Base-by-base conservation (phyloP, 2,888 invertebrate species). In the Catocala sponsa region DNA sequence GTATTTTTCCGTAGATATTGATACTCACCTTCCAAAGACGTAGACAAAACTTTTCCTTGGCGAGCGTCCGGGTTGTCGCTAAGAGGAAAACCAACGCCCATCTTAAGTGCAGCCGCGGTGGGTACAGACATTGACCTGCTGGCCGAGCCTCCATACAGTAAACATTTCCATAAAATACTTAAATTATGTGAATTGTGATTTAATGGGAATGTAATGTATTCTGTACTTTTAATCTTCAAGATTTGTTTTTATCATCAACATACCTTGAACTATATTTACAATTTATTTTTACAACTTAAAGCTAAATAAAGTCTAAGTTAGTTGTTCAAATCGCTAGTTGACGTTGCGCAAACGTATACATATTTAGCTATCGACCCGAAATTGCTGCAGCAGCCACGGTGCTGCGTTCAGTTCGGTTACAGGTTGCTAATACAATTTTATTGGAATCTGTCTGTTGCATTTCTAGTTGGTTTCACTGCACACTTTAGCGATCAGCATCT, bases 61-160 rank as follows among this genome's bases (percentile, higher is more conserved):
- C 96, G 96, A 78, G 96, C 96, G 92, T 97, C 96, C 61, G 96
- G 96, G 76, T 96, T 95, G 91, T 96, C 96, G 82, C 95, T 96
- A 82, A 97, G 94, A 74, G 97, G 97, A 94, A 97, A 97, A 69
- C 97, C 97, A 74, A 97, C 97, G 73, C 97, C 97, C 97, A 97
- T 97, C 95, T 98, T 98, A 73, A 97, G 94, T 61, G 97, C 97
- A 55, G 97, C 97, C 72, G 97, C 97, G 55, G 97, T 97, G 59
- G 97, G 97, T 63, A 96, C 95, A 71, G 97, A 96, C 83, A 97
- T 97, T 83, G 96, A 96, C 90, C 97, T 94, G 90, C 84, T 87
- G 86, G 87, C 87, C 90, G 85, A 88, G 78, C 76, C 86, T 84
- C 85, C 77, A 84, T 86, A 88, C 80, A 86, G 81, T 84, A 83